Evolutionary conservation across 2,113 vertebrate species (phyloP), one percentile per base, ranked within the genome.

Genomic region (Barnardius zonarius): DNA sequence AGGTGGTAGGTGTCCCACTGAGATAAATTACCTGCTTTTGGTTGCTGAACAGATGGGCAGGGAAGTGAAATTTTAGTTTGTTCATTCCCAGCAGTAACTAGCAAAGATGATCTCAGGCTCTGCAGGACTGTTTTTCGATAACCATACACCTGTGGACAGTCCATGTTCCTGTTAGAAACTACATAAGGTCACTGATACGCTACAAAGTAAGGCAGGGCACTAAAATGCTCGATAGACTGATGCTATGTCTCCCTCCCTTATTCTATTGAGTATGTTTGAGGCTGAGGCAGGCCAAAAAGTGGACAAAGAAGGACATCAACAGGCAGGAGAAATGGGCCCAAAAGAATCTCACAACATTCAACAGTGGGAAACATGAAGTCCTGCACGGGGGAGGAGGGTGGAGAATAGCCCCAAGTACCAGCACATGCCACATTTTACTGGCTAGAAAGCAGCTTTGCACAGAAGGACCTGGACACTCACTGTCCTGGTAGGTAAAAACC

Each of bases 61-160:
- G 92, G 82, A 93, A 95, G 84, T 77, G 52, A 95, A 86, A 90
- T 93, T 95, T 96, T 88, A 92, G 86, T 88, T 92, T 91, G 88
- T 44, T 96, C 80, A 85, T 91, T 93, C 80, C 86, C 90, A 96
- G 86, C 90, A 96, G 82, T 88, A 90, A 96, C 88, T 95, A 96
- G 92, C 76, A 86, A 93, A 95, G 90, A 93, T 83, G 81, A 96
- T 95, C 88, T 97, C 24, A 1, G 57, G 37, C 61, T 86, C 72
- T 89, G 83, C 72, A 55, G 89, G 90, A 92, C 92, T 80, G 86
- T 62, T 97, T 97, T 96, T 88, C 0, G 16, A 95, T 95, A 96
- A 76, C 76, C 64, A 96, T 86, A 97, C 46, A 96, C 57, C 83
- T 96, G 86, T 5, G 0, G 80, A 91, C 57, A 91, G 74, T 31